Conservation (phyloP, 2,797 vertebrate species). For the Neolamprologus multifasciatus region DNA sequence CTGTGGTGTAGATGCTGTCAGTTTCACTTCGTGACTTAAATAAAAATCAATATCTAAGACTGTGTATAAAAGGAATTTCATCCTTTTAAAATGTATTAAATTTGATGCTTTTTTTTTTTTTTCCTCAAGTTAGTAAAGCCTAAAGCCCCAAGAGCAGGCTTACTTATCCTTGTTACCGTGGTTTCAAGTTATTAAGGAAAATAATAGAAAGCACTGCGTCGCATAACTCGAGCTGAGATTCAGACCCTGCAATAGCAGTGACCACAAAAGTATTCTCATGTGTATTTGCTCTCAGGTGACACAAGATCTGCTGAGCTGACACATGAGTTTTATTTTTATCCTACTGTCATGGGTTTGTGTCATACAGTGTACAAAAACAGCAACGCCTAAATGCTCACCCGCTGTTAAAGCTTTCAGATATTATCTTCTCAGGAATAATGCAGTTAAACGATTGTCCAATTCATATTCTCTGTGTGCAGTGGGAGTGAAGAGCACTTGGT, state of each 20-base stretch:
- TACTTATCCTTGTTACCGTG: neutral
- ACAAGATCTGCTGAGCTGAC: slow-evolving; percentile 42
- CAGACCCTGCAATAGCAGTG: neutral
- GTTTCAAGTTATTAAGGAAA: neutral
- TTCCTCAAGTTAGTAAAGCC: neutral
- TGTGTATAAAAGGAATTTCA: neutral
- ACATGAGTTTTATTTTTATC: slow-evolving; percentile 49
- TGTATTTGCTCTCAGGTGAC: slow-evolving; percentile 15
- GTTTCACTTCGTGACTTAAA: neutral
- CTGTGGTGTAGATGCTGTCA: slow-evolving; percentile 5
- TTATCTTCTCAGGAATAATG: slow-evolving; percentile 18
- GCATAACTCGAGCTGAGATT: neutral
- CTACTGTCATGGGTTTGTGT: slow-evolving; percentile 48
- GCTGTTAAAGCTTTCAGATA: slow-evolving; percentile 37
- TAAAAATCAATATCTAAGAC: neutral
- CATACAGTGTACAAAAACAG: slow-evolving; percentile 25
- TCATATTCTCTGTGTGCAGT: neutral
- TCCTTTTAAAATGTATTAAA: neutral
- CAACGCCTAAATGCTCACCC: slow-evolving; percentile 8
- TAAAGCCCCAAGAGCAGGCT: neutral
- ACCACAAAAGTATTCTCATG: neutral
- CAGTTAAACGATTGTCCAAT: neutral
- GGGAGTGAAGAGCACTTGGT: neutral
- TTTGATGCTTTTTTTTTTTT: neutral
- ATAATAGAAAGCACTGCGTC: neutral